Evolutionary conservation across 2,113 vertebrate species (phyloP).

Genomic region (Campylomormyrus numenius): DNA sequence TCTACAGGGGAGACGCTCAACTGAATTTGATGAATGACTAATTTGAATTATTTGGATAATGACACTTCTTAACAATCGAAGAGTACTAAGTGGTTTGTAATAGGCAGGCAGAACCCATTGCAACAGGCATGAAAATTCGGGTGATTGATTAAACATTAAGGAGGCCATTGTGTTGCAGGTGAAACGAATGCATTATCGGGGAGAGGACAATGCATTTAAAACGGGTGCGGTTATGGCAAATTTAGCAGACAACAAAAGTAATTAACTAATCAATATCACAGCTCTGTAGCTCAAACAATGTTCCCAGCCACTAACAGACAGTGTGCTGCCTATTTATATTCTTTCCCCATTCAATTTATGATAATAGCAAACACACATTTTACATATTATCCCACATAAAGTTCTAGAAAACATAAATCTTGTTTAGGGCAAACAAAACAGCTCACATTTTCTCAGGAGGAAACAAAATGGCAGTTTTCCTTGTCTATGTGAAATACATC

Average conservation of each 20-base stretch:
- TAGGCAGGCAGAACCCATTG: neutral
- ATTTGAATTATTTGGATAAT: neutral
- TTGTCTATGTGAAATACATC: neutral
- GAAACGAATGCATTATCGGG: neutral
- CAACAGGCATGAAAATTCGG: neutral
- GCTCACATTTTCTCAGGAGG: neutral
- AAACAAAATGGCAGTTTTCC: neutral
- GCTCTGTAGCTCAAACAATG: neutral
- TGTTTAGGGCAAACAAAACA: neutral
- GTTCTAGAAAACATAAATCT: neutral
- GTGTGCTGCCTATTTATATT: neutral
- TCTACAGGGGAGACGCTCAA: neutral
- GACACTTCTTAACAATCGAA: neutral
- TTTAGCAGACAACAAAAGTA: neutral
- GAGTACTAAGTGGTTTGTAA: constrained; percentile 7
- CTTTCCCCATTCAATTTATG: neutral
- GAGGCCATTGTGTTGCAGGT: neutral
- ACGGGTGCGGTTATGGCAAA: neutral
- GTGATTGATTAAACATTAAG: constrained; percentile 15
- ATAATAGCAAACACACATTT: neutral
- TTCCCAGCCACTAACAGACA: neutral
- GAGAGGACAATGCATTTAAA: neutral
- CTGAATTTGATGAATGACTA: neutral
- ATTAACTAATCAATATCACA: constrained; percentile 12
- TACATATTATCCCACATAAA: neutral